Evolutionary conservation across 2,888 invertebrate genomes (phyloP), one percentile per base, ranked within the genome.

Genomic region (Charanyca ferruginea): DNA sequence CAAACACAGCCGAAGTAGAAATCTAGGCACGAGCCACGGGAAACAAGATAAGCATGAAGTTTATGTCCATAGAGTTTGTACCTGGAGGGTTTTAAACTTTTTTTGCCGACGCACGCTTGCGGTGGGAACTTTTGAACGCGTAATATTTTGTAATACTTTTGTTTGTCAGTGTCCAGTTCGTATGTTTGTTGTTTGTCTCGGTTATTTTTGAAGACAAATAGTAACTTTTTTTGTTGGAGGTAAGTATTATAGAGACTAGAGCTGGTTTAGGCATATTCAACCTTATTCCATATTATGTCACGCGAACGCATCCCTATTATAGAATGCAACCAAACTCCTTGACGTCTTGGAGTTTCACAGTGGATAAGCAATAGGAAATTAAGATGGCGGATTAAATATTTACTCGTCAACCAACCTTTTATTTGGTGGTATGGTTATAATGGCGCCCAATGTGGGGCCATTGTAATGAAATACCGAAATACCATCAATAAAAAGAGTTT

Each of bases 41-140:
- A 62, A 73, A 76, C 69, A 59, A 72, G 81, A 76, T 75, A 81
- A 81, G 51, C 76, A 62, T 22, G 11, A 81, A 81, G 65, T 81
- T 73, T 81, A 72, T 66, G 65, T 65, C 51, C 55, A 59, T 54
- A 58, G 45, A 67, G 60, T 66, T 60, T 48, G 44, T 65, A 67
- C 64, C 69, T 66, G 20, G 42, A 64, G 58, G 65, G 66, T 35
- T 65, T 60, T 28, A 28, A 67, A 67, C 23, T 54, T 75, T 38
- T 74, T 75, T 60, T 65, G 68, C 54, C 49, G 38, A 61, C 66
- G 32, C 59, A 58, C 38, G 67, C 6, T 44, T 53, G 61, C 41
- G 57, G 53, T 32, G 4, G 20, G 20, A 61, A 57, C 45, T 73
- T 73, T 59, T 60, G 35, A 54, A 18, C 7, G 45, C n/a, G 38